phyloP scores from a whole-genome alignment of 2,888 invertebrate species.

The Anarsia innoxiella region DNA sequence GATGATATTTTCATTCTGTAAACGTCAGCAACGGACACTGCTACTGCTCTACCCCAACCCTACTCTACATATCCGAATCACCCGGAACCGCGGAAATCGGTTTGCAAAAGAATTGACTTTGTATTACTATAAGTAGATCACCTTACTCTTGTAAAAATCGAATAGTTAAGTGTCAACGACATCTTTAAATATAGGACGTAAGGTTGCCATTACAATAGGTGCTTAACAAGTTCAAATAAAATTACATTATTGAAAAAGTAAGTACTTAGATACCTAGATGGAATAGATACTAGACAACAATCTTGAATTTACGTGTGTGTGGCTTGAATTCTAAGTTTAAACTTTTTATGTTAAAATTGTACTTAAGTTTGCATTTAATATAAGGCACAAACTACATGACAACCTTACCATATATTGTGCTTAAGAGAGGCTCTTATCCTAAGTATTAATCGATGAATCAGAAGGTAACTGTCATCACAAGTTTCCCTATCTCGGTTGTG shows the following conservation, averaged over 20 bases:
- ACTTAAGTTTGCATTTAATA: no score
- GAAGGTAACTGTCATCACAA: slow-evolving; percentile 11
- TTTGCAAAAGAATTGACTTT: slow-evolving; percentile 41
- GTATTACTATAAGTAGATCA: slow-evolving; percentile 25
- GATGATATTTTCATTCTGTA: slow-evolving; percentile 63
- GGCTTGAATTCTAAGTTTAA: no score
- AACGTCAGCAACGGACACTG: slow-evolving; percentile 72
- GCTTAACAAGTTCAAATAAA: slow-evolving; percentile 8
- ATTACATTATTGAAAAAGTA: no score
- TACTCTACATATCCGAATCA: slow-evolving; percentile 38
- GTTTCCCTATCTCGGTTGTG: slow-evolving; percentile 32
- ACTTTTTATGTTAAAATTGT: no score
- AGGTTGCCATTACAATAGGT: slow-evolving; percentile 55
- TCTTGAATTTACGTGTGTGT: no score
- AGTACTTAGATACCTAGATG: no score
- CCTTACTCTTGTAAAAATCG: neutral
- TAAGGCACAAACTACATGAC: slow-evolving; percentile 32
- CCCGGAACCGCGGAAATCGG: slow-evolving; percentile 52
- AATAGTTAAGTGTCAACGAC: no score
- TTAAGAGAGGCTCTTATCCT: slow-evolving; percentile 11
- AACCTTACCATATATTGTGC: slow-evolving; percentile 44
- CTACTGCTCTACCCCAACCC: slow-evolving; percentile 43
- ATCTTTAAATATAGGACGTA: slow-evolving; percentile 49
- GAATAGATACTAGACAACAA: no score
- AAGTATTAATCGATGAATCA: slow-evolving; percentile 8